Conservation (phyloP, 2,113 vertebrate species). For the Trichechus manatus region DNA sequence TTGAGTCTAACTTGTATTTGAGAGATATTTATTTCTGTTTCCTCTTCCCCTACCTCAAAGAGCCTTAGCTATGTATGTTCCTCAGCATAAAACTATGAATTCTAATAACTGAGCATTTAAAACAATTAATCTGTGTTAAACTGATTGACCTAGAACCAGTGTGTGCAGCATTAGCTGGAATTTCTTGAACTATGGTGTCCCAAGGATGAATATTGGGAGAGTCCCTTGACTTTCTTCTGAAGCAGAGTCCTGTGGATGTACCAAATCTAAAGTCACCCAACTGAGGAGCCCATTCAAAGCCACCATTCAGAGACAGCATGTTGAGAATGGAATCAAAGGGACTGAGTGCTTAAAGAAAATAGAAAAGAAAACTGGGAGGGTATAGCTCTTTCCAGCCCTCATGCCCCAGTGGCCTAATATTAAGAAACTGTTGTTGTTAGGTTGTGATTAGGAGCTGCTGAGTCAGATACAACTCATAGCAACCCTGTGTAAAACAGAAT, state of each 20-base stretch:
- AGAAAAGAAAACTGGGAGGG: background rate
- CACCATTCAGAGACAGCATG: background rate
- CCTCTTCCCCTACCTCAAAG: background rate
- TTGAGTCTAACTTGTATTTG: background rate
- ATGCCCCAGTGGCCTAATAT: rapidly evolving
- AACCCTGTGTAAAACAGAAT: too few species aligned
- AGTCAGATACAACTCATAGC: too few species aligned
- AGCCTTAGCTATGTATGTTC: background rate
- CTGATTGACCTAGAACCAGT: background rate
- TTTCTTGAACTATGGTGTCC: background rate
- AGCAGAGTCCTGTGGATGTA: background rate
- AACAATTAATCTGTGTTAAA: background rate
- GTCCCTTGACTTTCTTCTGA: background rate
- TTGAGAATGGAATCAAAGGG: background rate
- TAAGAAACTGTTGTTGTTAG: background rate
- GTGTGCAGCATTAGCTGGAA: background rate
- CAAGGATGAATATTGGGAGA: background rate
- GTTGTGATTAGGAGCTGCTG: too few species aligned
- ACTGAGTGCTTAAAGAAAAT: background rate
- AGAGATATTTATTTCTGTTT: background rate
- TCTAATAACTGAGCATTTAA: background rate
- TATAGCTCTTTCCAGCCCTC: background rate
- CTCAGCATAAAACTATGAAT: background rate
- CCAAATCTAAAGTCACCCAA: background rate
- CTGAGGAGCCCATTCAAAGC: background rate